phyloP scores from a whole-genome alignment of 2,113 vertebrate species.

The Syrrhaptes paradoxus region DNA sequence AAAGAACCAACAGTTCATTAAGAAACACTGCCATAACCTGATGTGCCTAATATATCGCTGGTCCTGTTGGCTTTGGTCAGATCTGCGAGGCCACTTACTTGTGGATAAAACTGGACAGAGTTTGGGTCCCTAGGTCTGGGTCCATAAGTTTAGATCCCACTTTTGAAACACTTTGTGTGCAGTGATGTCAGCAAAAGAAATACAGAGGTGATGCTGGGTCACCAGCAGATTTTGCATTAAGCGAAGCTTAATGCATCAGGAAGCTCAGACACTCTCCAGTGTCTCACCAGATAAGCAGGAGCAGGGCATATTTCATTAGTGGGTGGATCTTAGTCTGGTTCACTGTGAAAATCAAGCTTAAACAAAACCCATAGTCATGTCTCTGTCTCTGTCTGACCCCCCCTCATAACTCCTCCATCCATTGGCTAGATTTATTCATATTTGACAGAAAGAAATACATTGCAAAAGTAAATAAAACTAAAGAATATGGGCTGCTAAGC shows the following conservation, averaged over 20 bases:
- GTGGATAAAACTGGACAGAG: neutral
- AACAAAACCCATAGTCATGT: neutral
- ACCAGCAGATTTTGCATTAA: neutral
- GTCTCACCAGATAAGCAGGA: conserved; percentile 16
- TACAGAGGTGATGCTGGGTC: neutral
- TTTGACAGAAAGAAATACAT: neutral
- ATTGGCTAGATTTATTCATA: conserved; percentile 7
- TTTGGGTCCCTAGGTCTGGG: neutral
- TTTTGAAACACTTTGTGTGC: neutral
- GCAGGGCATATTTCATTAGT: neutral
- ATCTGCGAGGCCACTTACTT: neutral
- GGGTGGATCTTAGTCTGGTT: conserved; percentile 18
- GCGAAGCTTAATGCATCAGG: neutral
- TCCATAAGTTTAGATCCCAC: neutral
- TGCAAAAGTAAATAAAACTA: conserved; percentile 23
- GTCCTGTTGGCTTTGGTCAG: neutral
- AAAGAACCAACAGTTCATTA: conserved; percentile 43
- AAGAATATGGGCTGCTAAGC: neutral
- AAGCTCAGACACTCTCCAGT: neutral
- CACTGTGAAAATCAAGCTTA: conserved; percentile 29
- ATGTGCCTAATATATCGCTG: neutral
- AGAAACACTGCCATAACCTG: conserved; percentile 29
- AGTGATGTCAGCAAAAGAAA: neutral
- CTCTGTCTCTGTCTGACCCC: neutral
- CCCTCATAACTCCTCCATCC: neutral